Percentiles rank a stretch among this genome's conserved stretches.
Evolutionary conservation across 2,888 invertebrate species (phyloP).

Genomic region (Toxonevra muliebris): DNA sequence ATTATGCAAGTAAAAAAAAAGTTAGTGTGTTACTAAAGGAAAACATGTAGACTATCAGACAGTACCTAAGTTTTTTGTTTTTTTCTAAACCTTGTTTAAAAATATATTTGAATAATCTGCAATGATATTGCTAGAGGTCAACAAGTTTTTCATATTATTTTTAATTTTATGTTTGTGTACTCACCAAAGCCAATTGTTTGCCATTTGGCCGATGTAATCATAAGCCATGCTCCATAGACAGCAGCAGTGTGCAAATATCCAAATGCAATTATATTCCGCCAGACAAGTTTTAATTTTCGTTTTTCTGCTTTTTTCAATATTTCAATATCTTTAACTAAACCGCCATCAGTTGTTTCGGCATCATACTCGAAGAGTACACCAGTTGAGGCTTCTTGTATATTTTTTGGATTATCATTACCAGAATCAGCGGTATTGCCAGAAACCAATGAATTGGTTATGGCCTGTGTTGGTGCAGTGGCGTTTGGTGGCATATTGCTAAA

Average conservation of each 20-base stretch:
- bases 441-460: conserved; percentile 55
- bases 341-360: conserved; percentile 72
- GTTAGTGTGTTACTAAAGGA: no score
- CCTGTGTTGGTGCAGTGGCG: conserved; percentile 65
- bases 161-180: conserved; percentile 50
- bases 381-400: conserved; percentile 60
- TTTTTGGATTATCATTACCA: conserved; percentile 50
- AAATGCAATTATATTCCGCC: conserved; percentile 86
- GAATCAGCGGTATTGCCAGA: conserved; percentile 49
- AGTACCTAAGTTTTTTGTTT: neutral
- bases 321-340: conserved; percentile 69
- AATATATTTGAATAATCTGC: neutral
- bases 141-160: no score
- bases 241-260: conserved; percentile 79
- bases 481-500: conserved; percentile 68
- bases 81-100: neutral
- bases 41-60: no score
- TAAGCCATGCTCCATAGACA: conserved; percentile 78
- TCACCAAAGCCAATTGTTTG: conserved; percentile 78
- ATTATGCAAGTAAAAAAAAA: no score
- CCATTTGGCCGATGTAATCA: conserved; percentile 78
- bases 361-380: conserved; percentile 75
- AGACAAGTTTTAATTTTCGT: conserved; percentile 73
- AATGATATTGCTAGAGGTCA: neutral
- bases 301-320: conserved; percentile 69